phyloP scores from a whole-genome alignment of 2,113 vertebrate genomes.

The Girardinichthys multiradiatus region DNA sequence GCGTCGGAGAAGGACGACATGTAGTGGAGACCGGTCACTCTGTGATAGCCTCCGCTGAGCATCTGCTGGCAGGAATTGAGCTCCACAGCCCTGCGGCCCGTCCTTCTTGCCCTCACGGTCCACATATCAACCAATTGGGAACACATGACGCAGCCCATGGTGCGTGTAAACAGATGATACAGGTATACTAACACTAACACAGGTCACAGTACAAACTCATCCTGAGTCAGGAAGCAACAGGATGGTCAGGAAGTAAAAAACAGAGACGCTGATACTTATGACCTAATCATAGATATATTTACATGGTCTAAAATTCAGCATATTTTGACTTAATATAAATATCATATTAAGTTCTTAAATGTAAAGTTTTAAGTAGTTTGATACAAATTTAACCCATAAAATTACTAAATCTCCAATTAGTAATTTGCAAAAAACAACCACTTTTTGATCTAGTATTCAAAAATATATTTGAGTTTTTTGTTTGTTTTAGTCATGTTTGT shows the following conservation, averaged over 20 bases:
- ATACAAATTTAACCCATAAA: background rate
- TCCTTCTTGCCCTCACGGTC: conserved; percentile 51
- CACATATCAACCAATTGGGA: conserved; percentile 77
- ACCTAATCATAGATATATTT: background rate
- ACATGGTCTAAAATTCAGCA: too few relatives aligned
- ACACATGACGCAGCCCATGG: conserved; percentile 74
- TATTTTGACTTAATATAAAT: background rate
- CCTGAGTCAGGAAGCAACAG: background rate
- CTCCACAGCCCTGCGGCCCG: conserved; percentile 63
- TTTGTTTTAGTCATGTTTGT: background rate
- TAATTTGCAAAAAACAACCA: background rate
- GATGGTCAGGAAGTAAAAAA: background rate
- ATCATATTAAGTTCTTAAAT: background rate
- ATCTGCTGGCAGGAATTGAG: conserved; percentile 61
- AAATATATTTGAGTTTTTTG: too few relatives aligned
- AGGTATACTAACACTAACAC: conserved; percentile 5
- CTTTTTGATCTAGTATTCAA: too few relatives aligned
- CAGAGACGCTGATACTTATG: too few relatives aligned
- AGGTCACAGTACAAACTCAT: background rate
- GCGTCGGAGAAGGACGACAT: conserved; percentile 75
- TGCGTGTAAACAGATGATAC: conserved; percentile 11
- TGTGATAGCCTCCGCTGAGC: conserved; percentile 61
- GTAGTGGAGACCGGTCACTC: conserved; percentile 71
- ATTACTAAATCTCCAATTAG: too few relatives aligned
- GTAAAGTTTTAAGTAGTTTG: background rate